A percentile compares a stretch with the other conserved stretches of the same genome.
These are phyloP conservation scores for Zalophus californianus DNA, from an alignment of 2,797 vertebrate species.

Conservation along the genomic window DNA sequence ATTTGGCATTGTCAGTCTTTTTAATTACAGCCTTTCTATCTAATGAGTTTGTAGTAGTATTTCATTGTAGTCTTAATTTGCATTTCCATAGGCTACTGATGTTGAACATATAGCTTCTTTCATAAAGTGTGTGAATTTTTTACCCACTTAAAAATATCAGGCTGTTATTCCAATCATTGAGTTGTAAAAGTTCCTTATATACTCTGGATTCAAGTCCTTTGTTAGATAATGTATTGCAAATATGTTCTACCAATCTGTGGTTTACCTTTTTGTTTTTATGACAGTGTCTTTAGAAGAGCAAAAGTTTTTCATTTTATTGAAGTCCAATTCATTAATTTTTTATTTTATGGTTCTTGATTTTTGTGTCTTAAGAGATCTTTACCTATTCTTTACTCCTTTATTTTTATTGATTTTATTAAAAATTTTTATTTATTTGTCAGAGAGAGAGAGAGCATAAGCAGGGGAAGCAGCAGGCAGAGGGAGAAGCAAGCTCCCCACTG, in stretches of 20 bases:
- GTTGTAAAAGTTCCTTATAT: not conserved
- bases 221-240: not conserved
- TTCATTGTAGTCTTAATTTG: conserved; percentile 12
- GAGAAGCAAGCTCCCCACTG: too few relatives aligned
- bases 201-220: not conserved
- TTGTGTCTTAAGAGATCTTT: conserved; percentile 41
- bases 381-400: not conserved
- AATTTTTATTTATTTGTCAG: too few relatives aligned
- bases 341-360: conserved; percentile 40
- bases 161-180: conserved; percentile 8
- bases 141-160: not conserved
- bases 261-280: conserved; percentile 11
- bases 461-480: too few relatives aligned
- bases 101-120: not conserved
- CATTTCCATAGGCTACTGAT: not conserved
- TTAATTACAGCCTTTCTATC: conserved; percentile 16
- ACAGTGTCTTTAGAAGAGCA: not conserved
- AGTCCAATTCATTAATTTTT: conserved; percentile 47
- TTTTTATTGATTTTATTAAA: not conserved
- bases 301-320: conserved; percentile 16
- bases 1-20: not conserved
- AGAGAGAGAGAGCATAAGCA: too few relatives aligned
- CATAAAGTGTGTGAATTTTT: conserved; percentile 19
- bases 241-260: not conserved
- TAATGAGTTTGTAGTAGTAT: not conserved